Evolutionary conservation across 2,888 invertebrate genomes (phyloP), one percentile per base, ranked within the genome.

Genomic region (Epistrophe eligans): DNA sequence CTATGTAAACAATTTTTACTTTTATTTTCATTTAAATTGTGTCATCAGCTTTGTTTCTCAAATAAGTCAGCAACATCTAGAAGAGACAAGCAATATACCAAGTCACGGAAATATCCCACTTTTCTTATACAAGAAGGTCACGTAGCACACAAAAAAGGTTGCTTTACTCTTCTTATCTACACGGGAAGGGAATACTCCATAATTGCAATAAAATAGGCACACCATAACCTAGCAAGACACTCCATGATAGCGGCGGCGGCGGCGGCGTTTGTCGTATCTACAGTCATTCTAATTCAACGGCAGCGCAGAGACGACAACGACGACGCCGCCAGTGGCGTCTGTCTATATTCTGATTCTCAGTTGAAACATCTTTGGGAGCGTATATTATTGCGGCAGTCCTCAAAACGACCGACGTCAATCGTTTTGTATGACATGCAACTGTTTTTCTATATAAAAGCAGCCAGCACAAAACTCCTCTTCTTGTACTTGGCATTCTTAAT

Each of bases 81-180:
- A n/a, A 43, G 2, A n/a, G 5, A n/a, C 9, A n/a, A 60, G 13
- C 13, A 32, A 32, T 62, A 62, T 35, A 62, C n/a, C n/a, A 28
- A 35, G 32, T 17, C 19, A 40, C 67, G 24, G 1, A 70, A 50
- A 35, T 70, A 70, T 38, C 38, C 19, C n/a, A 1, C 17, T n/a
- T 45, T 45, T 11, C 76, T 10, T 52, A 13, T 11, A 64, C 28
- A 4, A 55, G 77, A 85, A 85, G 85, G 85, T 85, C 85, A 58
- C 73, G 71, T 55, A 66, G 58, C 67, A 19, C 80, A 84, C 72
- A 71, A 58, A 64, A 81, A 85, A 85, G 85, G 77, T 85, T 74
- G 70, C n/a, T n/a, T 77, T 74, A 35, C n/a, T n/a, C n/a, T 73
- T 71, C 77, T 85, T 79, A 74, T 74, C 73, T 40, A 15, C 3